phyloP scores from a whole-genome alignment of 2,888 invertebrate genomes.

The Catonia carolina region DNA sequence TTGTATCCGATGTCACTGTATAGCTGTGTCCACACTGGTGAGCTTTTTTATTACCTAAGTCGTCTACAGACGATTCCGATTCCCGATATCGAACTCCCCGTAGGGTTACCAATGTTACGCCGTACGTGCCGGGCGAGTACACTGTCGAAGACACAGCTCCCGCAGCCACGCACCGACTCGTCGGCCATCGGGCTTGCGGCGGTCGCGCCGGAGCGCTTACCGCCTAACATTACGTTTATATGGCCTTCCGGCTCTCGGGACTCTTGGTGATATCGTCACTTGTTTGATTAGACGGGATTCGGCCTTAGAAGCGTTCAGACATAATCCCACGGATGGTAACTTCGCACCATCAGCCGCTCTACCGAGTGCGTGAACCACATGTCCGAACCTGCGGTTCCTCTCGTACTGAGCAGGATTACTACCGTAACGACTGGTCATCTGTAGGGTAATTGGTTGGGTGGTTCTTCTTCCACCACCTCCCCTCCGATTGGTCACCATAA shows the following conservation, averaged over 20 bases:
- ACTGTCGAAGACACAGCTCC: conserved; percentile 35
- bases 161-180: no score
- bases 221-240: conserved; percentile 3
- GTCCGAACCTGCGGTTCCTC: conserved; percentile 55
- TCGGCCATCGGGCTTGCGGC: conserved; percentile 7
- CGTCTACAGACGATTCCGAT: conserved; percentile 57
- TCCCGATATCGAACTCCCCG: conserved; percentile 46
- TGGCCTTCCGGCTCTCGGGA: conserved; percentile 44
- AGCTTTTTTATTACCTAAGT: no score
- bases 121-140: conserved; percentile 29
- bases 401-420: conserved; percentile 52
- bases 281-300: conserved; percentile 53
- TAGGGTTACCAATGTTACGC: conserved; percentile 40
- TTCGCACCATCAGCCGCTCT: conserved; percentile 61
- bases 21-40: no score
- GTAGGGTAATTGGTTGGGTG: conserved; percentile 44
- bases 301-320: conserved; percentile 54
- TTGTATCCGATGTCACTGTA: no score
- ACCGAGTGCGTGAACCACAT: conserved; percentile 56
- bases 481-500: no score
- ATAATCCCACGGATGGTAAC: conserved; percentile 60
- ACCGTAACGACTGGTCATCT: conserved; percentile 48
- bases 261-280: no score
- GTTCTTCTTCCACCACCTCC: no score
- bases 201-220: conserved; percentile 27